phyloP scores from a whole-genome alignment of 2,888 invertebrate species.

The Entomobrya multifasciata region DNA sequence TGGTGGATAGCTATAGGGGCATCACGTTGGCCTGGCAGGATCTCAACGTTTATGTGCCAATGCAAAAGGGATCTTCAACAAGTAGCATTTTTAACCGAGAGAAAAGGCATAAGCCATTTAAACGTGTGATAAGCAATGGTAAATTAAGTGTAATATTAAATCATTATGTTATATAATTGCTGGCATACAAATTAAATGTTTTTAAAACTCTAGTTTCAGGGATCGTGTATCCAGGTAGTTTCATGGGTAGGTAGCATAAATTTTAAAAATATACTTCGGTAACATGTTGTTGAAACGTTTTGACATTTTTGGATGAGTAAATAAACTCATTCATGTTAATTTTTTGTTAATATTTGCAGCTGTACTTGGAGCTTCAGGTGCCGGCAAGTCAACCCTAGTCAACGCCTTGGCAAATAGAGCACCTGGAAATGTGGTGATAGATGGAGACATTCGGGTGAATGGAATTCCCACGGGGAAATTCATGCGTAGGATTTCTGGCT shows the following conservation, averaged over 20 bases:
- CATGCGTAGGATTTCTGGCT: conserved; percentile 91
- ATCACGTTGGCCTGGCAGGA: conserved; percentile 91
- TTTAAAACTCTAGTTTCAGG: conserved; percentile 88
- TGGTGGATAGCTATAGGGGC: conserved; percentile 81
- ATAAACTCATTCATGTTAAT: too few relatives aligned
- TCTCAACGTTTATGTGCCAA: conserved; percentile 86
- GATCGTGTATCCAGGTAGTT: conserved; percentile 89
- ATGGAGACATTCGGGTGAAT: conserved; percentile 91
- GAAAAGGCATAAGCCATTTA: conserved; percentile 82
- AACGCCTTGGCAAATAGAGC: conserved; percentile 89
- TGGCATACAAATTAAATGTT: not conserved
- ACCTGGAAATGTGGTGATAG: conserved; percentile 87
- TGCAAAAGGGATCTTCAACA: conserved; percentile 80
- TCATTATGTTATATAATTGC: not conserved
- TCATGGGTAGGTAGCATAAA: conserved; percentile 85
- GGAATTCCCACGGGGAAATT: conserved; percentile 87
- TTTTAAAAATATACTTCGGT: not conserved
- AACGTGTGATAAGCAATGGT: conserved; percentile 90
- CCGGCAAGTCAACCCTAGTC: conserved; percentile 91
- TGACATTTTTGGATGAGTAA: too few relatives aligned
- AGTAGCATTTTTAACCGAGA: not conserved
- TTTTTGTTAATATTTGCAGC: conserved; percentile 39
- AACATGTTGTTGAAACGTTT: too few relatives aligned
- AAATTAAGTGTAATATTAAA: conserved; percentile 78
- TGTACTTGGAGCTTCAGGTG: conserved; percentile 85